These are phyloP conservation scores for Goniozus legneri DNA, from an alignment of 1,140 invertebrate genomes.

Conservation along the genomic window DNA sequence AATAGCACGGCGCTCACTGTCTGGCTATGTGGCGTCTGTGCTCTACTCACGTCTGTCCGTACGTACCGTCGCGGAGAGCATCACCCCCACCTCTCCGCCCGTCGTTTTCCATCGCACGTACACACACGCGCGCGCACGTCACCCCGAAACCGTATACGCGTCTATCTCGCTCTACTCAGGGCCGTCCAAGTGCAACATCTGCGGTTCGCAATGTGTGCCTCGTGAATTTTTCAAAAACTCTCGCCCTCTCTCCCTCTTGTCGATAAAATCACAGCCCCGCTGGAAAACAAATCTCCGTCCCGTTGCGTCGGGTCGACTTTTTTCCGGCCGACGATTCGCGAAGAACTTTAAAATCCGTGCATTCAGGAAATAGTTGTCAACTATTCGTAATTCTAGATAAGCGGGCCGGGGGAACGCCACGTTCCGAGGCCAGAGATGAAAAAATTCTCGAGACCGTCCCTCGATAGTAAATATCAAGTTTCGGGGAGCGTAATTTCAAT, in stretches of 20 bases:
- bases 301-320: too few relatives aligned
- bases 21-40: conserved; percentile 44
- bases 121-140: conserved; percentile 28
- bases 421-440: too few relatives aligned
- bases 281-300: too few relatives aligned
- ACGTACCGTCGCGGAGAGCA: too few relatives aligned
- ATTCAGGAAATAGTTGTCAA: too few relatives aligned
- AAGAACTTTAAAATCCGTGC: too few relatives aligned
- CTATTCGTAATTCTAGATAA: too few relatives aligned
- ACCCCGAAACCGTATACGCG: conserved; percentile 22
- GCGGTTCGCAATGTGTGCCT: not conserved
- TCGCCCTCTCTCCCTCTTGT: not conserved
- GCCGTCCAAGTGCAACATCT: not conserved
- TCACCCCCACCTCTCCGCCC: conserved; percentile 17
- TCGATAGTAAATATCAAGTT: too few relatives aligned
- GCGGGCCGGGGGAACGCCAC: too few relatives aligned
- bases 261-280: too few relatives aligned
- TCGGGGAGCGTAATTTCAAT: too few relatives aligned
- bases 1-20: conserved; percentile 45
- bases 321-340: not conserved
- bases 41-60: conserved; percentile 19
- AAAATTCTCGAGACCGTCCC: too few relatives aligned
- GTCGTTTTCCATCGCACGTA: conserved; percentile 15
- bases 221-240: not conserved
- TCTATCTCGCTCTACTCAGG: not conserved